These are phyloP conservation scores for Platichthys stellatus DNA, from an alignment of 2,113 vertebrate species.

Conservation along the genomic window DNA sequence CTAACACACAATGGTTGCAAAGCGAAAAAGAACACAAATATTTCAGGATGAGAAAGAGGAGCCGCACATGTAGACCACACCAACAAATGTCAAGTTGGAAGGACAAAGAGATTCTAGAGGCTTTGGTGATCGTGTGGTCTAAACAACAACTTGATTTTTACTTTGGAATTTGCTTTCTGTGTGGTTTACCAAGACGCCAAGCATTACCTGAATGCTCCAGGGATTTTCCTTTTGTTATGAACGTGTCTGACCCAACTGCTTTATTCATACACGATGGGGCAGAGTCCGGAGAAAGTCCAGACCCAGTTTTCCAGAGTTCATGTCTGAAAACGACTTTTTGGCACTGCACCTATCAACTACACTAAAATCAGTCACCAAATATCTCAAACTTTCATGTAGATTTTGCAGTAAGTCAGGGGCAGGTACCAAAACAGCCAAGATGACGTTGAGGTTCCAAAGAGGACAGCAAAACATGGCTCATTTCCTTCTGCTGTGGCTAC, in stretches of 20 bases:
- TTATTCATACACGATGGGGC: background rate
- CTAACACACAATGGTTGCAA: background rate
- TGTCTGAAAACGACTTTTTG: slow-evolving; percentile 2
- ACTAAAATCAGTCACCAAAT: too few species aligned
- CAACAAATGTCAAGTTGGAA: too few species aligned
- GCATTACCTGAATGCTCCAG: too few species aligned
- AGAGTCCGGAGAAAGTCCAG: too few species aligned
- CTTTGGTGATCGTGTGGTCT: too few species aligned
- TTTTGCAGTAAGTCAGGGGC: background rate
- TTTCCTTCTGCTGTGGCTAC: slow-evolving; percentile 34
- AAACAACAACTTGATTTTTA: too few species aligned
- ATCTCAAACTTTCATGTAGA: too few species aligned
- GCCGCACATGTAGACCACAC: too few species aligned
- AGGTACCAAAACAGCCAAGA: slow-evolving; percentile 20
- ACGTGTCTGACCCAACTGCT: background rate
- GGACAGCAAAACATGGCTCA: slow-evolving; percentile 31
- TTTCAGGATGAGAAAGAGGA: background rate
- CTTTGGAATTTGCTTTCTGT: too few species aligned
- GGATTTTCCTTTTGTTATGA: background rate
- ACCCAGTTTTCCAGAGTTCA: background rate
- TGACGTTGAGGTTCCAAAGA: background rate
- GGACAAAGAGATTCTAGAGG: too few species aligned
- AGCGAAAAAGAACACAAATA: too few species aligned
- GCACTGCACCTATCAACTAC: slow-evolving; percentile 24
- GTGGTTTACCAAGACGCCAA: too few species aligned